phyloP scores from a whole-genome alignment of 2,888 invertebrate species.

The Dicycla oo region DNA sequence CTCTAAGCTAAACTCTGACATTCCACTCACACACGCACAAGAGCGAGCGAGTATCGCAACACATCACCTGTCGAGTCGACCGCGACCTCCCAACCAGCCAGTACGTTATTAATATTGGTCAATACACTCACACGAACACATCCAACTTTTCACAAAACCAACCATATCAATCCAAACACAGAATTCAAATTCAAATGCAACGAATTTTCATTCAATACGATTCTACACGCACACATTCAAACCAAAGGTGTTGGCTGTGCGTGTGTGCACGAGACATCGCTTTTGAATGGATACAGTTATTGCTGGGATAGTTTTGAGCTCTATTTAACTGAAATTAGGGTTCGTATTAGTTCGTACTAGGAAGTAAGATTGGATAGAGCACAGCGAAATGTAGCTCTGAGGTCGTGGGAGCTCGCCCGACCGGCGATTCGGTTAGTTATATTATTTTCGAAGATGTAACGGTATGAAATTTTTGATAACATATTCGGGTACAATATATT shows the following conservation, averaged over 20 bases:
- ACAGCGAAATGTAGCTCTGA: constrained; percentile 85
- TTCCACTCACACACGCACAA: constrained; percentile 82
- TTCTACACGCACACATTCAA: constrained; percentile 74
- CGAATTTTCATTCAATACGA: constrained; percentile 68
- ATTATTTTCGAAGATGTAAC: constrained; percentile 82
- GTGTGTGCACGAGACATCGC: constrained; percentile 82
- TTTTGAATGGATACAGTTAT: constrained; percentile 82
- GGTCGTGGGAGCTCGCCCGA: constrained; percentile 87
- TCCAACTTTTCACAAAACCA: constrained; percentile 59
- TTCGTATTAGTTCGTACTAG: constrained; percentile 77
- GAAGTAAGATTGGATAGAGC: constrained; percentile 88
- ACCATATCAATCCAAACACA: constrained; percentile 65
- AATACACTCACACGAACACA: constrained; percentile 78
- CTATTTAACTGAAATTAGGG: constrained; percentile 68
- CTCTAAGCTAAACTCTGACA: constrained; percentile 84
- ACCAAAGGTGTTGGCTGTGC: constrained; percentile 78
- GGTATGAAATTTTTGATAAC: constrained; percentile 85
- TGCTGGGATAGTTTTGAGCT: constrained; percentile 71
- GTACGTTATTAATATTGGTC: constrained; percentile 87
- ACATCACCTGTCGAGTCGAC: constrained; percentile 86
- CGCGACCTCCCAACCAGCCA: constrained; percentile 84
- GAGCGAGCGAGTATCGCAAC: constrained; percentile 75
- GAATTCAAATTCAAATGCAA: constrained; percentile 68
- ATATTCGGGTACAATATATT: constrained; percentile 70
- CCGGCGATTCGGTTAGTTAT: constrained; percentile 85